phyloP scores from a whole-genome alignment of 2,888 invertebrate genomes.

The Eupithecia pulchellata region DNA sequence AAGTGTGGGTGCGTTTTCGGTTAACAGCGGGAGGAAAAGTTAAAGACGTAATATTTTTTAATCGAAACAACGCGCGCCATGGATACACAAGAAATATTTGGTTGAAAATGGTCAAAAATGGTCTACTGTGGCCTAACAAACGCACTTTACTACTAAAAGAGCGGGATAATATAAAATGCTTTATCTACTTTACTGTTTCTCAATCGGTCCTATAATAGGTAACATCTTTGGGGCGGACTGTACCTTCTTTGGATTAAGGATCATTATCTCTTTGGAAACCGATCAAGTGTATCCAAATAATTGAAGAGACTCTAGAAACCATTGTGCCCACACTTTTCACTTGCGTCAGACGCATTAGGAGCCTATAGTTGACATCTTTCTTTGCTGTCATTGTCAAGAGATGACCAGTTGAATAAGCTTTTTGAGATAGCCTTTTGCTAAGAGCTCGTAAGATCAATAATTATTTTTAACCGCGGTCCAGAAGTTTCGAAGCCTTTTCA shows the following conservation, averaged over 20 bases:
- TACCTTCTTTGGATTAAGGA: conserved; percentile 21
- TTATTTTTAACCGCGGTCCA: not conserved
- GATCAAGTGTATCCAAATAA: conserved; percentile 24
- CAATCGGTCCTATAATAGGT: not conserved
- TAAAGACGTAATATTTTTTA: not conserved
- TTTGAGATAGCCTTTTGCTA: not conserved
- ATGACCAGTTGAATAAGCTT: not conserved
- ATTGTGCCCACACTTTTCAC: conserved; percentile 1
- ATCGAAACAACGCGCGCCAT: not conserved
- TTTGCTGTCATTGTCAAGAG: not conserved
- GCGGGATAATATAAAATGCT: not conserved
- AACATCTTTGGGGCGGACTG: conserved; percentile 10
- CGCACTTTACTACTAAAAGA: not conserved
- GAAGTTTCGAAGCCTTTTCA: too few relatives aligned
- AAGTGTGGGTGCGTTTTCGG: not conserved
- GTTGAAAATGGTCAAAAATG: not conserved
- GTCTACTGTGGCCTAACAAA: not conserved
- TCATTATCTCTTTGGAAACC: conserved; percentile 29
- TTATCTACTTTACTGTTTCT: not conserved
- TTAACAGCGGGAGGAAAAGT: not conserved
- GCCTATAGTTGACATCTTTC: not conserved
- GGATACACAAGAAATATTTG: not conserved
- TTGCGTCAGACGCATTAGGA: not conserved
- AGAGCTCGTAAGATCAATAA: not conserved
- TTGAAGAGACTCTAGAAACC: conserved; percentile 7